Evolutionary conservation across 2,797 vertebrate species (phyloP).

Genomic region (Aphelocoma californica): DNA sequence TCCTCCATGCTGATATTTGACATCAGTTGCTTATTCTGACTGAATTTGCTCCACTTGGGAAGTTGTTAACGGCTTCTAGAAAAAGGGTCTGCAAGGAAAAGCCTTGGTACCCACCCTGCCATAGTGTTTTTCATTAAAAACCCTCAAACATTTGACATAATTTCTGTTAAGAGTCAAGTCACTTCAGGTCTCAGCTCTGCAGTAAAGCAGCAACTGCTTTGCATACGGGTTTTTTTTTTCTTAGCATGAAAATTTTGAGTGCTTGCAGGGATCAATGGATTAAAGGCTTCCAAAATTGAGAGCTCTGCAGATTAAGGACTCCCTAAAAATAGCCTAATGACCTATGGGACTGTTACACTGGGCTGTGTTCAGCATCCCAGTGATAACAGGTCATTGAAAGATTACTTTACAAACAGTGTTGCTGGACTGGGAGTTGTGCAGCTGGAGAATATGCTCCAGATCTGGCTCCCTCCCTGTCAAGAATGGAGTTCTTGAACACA

Average conservation of each 20-base stretch:
- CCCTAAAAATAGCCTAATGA: constrained; percentile 57
- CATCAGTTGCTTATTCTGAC: background rate
- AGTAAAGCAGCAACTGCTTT: background rate
- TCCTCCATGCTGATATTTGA: background rate
- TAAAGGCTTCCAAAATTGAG: constrained; percentile 54
- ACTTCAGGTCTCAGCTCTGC: background rate
- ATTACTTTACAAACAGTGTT: constrained; percentile 26
- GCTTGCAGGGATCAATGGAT: constrained; percentile 45
- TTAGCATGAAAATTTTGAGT: background rate
- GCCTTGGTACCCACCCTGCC: background rate
- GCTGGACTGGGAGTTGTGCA: background rate
- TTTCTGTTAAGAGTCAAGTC: background rate
- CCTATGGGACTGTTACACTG: constrained; percentile 7
- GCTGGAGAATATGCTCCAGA: background rate
- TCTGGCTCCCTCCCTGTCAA: background rate
- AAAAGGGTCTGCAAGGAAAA: background rate
- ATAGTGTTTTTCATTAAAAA: background rate
- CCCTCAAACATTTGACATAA: background rate
- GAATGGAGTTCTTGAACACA: background rate
- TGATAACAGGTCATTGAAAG: constrained; percentile 15
- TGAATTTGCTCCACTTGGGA: background rate
- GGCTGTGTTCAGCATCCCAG: constrained; percentile 42
- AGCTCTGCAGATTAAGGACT: constrained; percentile 59
- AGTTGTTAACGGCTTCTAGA: background rate
- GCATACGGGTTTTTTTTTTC: background rate